A percentile compares a stretch with the other conserved stretches of the same genome.
phyloP scores from a whole-genome alignment of 1,140 invertebrate species.

The Rhizoglyphus robini region DNA sequence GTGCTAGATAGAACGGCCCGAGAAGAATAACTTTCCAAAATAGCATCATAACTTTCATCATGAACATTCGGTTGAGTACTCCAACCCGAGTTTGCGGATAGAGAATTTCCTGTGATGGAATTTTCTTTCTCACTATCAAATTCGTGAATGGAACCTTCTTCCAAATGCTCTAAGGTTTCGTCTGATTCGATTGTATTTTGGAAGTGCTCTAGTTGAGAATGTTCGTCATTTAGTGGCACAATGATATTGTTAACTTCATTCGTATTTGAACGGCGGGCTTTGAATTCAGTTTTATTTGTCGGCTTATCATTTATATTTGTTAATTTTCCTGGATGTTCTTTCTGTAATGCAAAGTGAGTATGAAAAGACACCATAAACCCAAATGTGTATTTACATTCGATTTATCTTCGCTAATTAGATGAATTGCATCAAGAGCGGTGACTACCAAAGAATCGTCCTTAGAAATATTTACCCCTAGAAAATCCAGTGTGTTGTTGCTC shows the following conservation, averaged over 20 bases:
- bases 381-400: conserved; percentile 16
- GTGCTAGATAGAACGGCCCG: conserved; percentile 20
- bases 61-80: conserved; percentile 33
- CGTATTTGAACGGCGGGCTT: too few relatives aligned
- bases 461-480: conserved; percentile 69
- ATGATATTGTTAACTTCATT: too few relatives aligned
- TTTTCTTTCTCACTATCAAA: background rate
- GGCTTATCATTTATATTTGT: too few relatives aligned
- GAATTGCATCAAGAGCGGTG: conserved; percentile 43
- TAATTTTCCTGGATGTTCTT: too few relatives aligned
- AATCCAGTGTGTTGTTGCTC: conserved; percentile 62
- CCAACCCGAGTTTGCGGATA: conserved; percentile 50
- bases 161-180: too few relatives aligned
- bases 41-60: conserved; percentile 31
- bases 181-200: too few relatives aligned
- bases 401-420: conserved; percentile 22
- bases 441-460: conserved; percentile 44
- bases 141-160: background rate
- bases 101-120: conserved; percentile 44
- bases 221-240: too few relatives aligned
- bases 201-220: too few relatives aligned
- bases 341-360: too few relatives aligned
- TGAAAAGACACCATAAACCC: too few relatives aligned
- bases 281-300: too few relatives aligned
- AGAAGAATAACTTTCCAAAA: conserved; percentile 32